Conservation (phyloP, 1,140 invertebrate genomes). For the Drosophila willistoni region DNA sequence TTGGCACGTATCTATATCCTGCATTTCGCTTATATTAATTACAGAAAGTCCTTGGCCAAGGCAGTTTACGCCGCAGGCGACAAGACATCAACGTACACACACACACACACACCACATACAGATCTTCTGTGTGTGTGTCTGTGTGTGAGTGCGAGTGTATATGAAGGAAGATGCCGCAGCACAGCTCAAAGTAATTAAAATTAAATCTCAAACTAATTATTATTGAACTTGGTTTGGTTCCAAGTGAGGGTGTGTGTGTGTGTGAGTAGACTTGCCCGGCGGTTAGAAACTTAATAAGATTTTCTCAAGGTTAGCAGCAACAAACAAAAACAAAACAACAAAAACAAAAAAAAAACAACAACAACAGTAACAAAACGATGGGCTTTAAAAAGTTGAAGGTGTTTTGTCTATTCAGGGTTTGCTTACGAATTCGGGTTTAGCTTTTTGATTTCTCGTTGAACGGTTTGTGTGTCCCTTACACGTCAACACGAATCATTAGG, state of each 20-base stretch:
- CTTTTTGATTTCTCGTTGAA: not conserved
- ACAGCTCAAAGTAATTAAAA: slow-evolving; percentile 75
- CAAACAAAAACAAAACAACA: slow-evolving; percentile 4
- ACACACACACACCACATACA: slow-evolving; percentile 8
- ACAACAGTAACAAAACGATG: slow-evolving; percentile 28
- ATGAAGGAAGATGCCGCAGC: slow-evolving; percentile 29
- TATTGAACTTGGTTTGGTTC: slow-evolving; percentile 63
- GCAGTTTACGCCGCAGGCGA: slow-evolving; percentile 60
- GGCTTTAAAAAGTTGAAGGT: slow-evolving; percentile 48
- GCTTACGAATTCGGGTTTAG: slow-evolving; percentile 22
- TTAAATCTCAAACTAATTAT: slow-evolving; percentile 82
- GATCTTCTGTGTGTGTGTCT: not conserved
- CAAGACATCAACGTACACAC: slow-evolving; percentile 38
- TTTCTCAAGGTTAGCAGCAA: slow-evolving; percentile 64
- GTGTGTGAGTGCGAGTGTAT: not conserved
- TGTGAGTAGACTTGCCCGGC: slow-evolving; percentile 40
- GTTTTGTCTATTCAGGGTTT: not conserved
- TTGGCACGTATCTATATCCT: slow-evolving; percentile 29
- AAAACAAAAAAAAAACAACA: not conserved
- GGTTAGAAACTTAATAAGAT: slow-evolving; percentile 49
- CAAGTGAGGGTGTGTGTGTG: slow-evolving; percentile 1
- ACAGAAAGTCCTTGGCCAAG: slow-evolving; percentile 63
- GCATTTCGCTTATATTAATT: slow-evolving; percentile 69
- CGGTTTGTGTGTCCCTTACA: not conserved
- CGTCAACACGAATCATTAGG: slow-evolving; percentile 59